These are phyloP conservation scores for Anoplolepis gracilipes DNA, from an alignment of 1,140 invertebrate genomes.

Conservation along the genomic window DNA sequence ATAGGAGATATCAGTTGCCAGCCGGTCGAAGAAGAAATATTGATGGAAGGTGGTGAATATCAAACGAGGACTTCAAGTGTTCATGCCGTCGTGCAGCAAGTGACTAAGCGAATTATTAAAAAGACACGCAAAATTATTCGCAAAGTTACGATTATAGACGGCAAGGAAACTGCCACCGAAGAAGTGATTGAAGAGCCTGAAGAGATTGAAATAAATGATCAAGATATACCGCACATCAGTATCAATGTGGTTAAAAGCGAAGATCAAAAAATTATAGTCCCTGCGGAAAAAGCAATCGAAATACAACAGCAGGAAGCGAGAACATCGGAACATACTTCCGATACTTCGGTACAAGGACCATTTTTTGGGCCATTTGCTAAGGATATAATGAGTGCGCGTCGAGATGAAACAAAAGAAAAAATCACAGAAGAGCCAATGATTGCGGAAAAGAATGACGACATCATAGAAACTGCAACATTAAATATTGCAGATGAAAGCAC, in stretches of 20 bases:
- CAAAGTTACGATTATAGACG: conserved; percentile 92
- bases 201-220: conserved; percentile 91
- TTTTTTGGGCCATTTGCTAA: conserved; percentile 77
- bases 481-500: neutral
- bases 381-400: conserved; percentile 52
- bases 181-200: conserved; percentile 94
- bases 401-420: neutral
- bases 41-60: conserved; percentile 82
- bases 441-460: neutral
- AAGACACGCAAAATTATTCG: conserved; percentile 91
- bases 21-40: conserved; percentile 69
- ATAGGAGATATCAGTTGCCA: conserved; percentile 74
- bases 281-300: neutral
- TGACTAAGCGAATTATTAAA: conserved; percentile 91
- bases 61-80: conserved; percentile 88
- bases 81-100: conserved; percentile 92
- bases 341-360: conserved; percentile 70
- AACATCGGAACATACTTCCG: conserved; percentile 34
- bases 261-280: conserved; percentile 71
- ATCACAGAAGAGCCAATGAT: neutral
- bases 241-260: conserved; percentile 89
- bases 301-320: conserved; percentile 8
- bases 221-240: conserved; percentile 90
- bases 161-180: conserved; percentile 93
- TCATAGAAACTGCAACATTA: neutral